These are phyloP conservation scores for Leptinotarsa texana DNA, from an alignment of 1,140 invertebrate species.

Conservation along the genomic window DNA sequence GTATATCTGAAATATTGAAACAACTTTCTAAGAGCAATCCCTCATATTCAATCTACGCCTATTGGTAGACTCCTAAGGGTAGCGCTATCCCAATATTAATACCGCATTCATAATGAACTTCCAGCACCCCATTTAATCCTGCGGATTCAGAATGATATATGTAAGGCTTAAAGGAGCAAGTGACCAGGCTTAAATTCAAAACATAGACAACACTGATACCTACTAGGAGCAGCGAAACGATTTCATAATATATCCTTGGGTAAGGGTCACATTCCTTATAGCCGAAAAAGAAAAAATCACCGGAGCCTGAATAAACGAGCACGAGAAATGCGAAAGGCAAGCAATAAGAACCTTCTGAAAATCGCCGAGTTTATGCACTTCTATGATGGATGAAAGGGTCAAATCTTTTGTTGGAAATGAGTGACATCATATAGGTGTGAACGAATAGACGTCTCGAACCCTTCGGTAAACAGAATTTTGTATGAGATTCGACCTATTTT, in stretches of 20 bases:
- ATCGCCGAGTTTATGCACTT: background rate
- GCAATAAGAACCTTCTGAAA: slow-evolving; percentile 25
- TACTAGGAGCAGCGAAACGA: background rate
- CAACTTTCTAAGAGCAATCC: background rate
- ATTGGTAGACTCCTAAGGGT: background rate
- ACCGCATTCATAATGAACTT: slow-evolving; percentile 17
- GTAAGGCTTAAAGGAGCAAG: slow-evolving; percentile 31
- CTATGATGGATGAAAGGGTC: slow-evolving; percentile 18
- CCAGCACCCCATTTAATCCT: slow-evolving; percentile 17
- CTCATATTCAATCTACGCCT: background rate
- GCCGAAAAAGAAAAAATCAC: background rate
- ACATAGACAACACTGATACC: slow-evolving; percentile 5
- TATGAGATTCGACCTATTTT: slow-evolving; percentile 15
- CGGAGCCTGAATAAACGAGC: background rate
- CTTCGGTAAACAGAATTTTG: slow-evolving; percentile 18
- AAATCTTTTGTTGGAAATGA: slow-evolving; percentile 20
- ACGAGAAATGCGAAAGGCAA: slow-evolving; percentile 22
- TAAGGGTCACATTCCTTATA: background rate
- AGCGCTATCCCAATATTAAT: slow-evolving; percentile 10
- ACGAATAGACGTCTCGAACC: slow-evolving; percentile 15
- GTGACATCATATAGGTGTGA: slow-evolving; percentile 9
- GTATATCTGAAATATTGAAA: background rate
- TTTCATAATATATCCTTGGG: background rate
- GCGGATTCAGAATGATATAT: slow-evolving; percentile 34
- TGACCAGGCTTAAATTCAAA: slow-evolving; percentile 3